Base-by-base conservation (phyloP, 64 coral and sea anemone species). In the Montipora sp. region DNA sequence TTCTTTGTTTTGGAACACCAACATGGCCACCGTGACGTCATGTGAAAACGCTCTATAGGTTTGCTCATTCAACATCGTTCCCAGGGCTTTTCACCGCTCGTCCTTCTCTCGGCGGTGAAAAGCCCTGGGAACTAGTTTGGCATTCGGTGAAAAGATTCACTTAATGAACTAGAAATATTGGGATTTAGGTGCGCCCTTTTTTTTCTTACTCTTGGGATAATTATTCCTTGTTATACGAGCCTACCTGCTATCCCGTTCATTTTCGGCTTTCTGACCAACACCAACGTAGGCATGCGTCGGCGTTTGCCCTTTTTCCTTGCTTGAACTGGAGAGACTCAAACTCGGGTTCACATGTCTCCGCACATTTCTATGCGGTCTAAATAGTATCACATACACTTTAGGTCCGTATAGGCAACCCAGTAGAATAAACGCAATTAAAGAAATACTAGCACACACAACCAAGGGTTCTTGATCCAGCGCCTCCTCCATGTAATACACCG, bases 331-430 rank as follows among this genome's bases (percentile, higher is more conserved):
- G 24, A 98, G 50, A 27, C 95, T 98, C 73, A 98, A 75, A 27
- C 95, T 98, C 21, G 87, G 71, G 46, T 83, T 75, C 21, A 87
- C 71, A 21, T 93, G 89, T 48, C 78, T 94, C 12, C 89, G 87
- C 7, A 98, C 95, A 69, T 98, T 98, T 43, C 95, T 89, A 48
- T 98, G 95, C 0, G 95, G 95, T 50, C 82, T 47, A 47, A 98
- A 98, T 3, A 98, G 23, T 48, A 98, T 84, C 10, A 98, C 94
- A 59, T 98, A 98, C 68, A 98, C 84, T 70, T 98, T 98, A 20
- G 92, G 89, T 22, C 83, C 95, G 47, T 91, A 98, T 45, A 98
- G 88, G 46, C 81, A 93, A 13, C 95, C 83, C 19, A 98, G 79
- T 3, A 98, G 79, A 15, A 94, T 85, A 83, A 90, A 98, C 0